Conservation (phyloP, 2,888 invertebrate species). For the Agrilus biguttatus region DNA sequence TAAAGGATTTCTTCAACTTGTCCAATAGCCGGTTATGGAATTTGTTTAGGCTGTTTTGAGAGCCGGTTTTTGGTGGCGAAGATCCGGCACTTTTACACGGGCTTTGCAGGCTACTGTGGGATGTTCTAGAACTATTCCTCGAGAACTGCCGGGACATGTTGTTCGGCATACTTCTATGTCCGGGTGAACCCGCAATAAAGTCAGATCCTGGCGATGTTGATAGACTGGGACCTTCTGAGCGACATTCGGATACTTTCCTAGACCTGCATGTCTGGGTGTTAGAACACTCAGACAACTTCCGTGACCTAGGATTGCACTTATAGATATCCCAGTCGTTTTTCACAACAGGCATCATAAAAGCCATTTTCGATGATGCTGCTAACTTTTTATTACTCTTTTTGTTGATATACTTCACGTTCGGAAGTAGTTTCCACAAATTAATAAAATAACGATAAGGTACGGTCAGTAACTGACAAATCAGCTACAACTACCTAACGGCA, state of each 20-base stretch:
- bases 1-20: constrained; percentile 59
- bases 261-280: constrained; percentile 45
- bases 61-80: constrained; percentile 45
- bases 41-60: constrained; percentile 51
- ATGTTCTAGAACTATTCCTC: constrained; percentile 45
- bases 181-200: constrained; percentile 37
- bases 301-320: constrained; percentile 63
- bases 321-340: constrained; percentile 91
- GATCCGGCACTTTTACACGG: constrained; percentile 53
- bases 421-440: neutral
- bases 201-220: constrained; percentile 51
- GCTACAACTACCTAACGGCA: neutral
- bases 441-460: neutral
- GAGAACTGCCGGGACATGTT: constrained; percentile 41
- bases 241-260: constrained; percentile 59
- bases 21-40: constrained; percentile 69
- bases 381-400: constrained; percentile 9
- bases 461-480: neutral
- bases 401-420: constrained; percentile 3
- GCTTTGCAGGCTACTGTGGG: constrained; percentile 47
- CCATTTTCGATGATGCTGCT: constrained; percentile 41
- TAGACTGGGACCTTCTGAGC: constrained; percentile 58
- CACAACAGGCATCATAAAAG: constrained; percentile 91
- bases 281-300: constrained; percentile 63
- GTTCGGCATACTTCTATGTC: constrained; percentile 53